Evolutionary conservation across 1,140 invertebrate genomes (phyloP).

Genomic region (Theocolax elegans): DNA sequence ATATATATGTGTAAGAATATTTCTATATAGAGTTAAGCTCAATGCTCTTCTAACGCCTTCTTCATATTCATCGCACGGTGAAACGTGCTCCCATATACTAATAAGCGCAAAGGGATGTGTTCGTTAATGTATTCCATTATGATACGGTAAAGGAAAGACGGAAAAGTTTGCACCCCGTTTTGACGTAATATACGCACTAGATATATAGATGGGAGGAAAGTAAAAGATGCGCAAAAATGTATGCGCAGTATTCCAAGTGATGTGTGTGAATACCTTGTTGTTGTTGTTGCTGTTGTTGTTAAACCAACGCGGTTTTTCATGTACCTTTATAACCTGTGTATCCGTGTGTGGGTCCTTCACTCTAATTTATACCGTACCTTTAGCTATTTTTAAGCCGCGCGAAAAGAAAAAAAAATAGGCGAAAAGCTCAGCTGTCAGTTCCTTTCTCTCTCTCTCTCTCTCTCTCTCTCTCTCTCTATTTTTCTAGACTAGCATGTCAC

Average conservation of each 20-base stretch:
- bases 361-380: conserved; percentile 16
- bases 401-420: not conserved
- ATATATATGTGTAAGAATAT: too few species aligned
- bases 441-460: not conserved
- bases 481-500: too few species aligned
- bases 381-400: conserved; percentile 16
- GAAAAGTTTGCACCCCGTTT: not conserved
- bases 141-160: not conserved
- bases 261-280: too few species aligned
- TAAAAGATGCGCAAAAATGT: not conserved
- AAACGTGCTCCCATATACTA: conserved; percentile 6
- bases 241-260: too few species aligned
- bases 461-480: not conserved
- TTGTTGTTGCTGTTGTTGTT: too few species aligned
- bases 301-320: too few species aligned
- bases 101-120: not conserved
- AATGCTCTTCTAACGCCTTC: too few species aligned
- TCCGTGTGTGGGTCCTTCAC: not conserved
- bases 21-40: too few species aligned
- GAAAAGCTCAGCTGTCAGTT: not conserved
- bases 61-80: not conserved
- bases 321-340: too few species aligned
- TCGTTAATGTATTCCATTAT: conserved; percentile 25
- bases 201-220: not conserved
- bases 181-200: not conserved